Evolutionary conservation across 2,888 invertebrate genomes (phyloP).

Genomic region (Beris chalybata): DNA sequence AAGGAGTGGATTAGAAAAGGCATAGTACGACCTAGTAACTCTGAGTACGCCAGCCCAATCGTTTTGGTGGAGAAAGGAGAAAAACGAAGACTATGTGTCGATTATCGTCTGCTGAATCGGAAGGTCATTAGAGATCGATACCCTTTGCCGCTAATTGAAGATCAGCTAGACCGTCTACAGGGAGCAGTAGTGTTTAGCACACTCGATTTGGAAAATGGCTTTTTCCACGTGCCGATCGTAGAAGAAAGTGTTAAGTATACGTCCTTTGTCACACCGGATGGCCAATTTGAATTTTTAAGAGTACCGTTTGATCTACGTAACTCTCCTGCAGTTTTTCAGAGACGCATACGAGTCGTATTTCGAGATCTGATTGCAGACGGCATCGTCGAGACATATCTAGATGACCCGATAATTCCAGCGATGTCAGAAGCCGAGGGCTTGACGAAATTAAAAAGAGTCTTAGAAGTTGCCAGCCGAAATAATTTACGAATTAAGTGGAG

Average conservation of each 20-base stretch:
- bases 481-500: conserved; percentile 40
- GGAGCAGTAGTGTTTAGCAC: conserved; percentile 41
- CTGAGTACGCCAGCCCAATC: no score
- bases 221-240: conserved; percentile 46
- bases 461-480: conserved; percentile 12
- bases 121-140: no score
- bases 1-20: no score
- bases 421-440: conserved; percentile 23
- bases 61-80: no score
- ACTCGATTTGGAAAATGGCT: conserved; percentile 36
- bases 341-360: conserved; percentile 34
- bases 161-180: conserved; percentile 45
- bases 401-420: conserved; percentile 32
- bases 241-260: conserved; percentile 46
- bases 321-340: conserved; percentile 47
- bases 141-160: conserved; percentile 43
- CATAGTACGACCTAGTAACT: no score
- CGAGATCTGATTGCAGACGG: conserved; percentile 31
- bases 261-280: conserved; percentile 50
- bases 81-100: no score
- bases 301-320: conserved; percentile 52
- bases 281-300: conserved; percentile 50
- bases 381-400: conserved; percentile 29
- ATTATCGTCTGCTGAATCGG: no score
- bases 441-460: neutral